Base-by-base conservation (phyloP, 2,797 vertebrate species). In the Arrhamphus sclerolepis region DNA sequence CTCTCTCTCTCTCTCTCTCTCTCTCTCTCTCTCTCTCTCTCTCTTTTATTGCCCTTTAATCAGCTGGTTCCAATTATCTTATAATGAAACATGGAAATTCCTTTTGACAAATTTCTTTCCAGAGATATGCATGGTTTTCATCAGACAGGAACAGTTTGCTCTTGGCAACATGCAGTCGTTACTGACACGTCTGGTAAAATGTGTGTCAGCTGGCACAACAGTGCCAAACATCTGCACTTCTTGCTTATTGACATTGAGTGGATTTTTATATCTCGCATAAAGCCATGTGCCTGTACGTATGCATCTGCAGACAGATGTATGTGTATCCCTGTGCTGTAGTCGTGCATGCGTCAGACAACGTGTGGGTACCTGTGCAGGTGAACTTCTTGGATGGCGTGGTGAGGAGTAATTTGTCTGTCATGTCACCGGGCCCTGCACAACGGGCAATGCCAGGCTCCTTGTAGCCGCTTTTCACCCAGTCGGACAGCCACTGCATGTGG, bases 311-410 rank as follows among this genome's bases (percentile, higher is more conserved):
- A 18, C 21, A 47, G 8, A 43, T 58, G 29, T 31, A 8, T 11
- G 16, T 52, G 22, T n/a, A 16, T 26, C 7, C 3, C 40, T 66
- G 57, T 39, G 40, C 18, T 24, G 17, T 3, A 40, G 42, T 19
- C 10, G 31, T 46, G 14, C 41, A 14, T 38, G 18, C 14, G 34
- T 38, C 9, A 6, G 31, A 4, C 11, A 38, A 3, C 3, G 41
- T 52, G n/a, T 47, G 19, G 51, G 14, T 63, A 98, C 97, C 97
- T 96, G 96, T 93, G 81, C 97, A 99, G 41, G 94, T 94, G 81
- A 99, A 99, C 85, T 98, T 98, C 89, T 98, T 98, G 44, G 97
- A 98, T 0, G 97, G 97, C 5, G 96, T 99, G 49, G 97, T 99
- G 72, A 99, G 95, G 78, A 99, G 91, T 26, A 99, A 92, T 78